These are phyloP conservation scores for Epicauta chinensis DNA, from an alignment of 1,140 invertebrate genomes.

Conservation along the genomic window DNA sequence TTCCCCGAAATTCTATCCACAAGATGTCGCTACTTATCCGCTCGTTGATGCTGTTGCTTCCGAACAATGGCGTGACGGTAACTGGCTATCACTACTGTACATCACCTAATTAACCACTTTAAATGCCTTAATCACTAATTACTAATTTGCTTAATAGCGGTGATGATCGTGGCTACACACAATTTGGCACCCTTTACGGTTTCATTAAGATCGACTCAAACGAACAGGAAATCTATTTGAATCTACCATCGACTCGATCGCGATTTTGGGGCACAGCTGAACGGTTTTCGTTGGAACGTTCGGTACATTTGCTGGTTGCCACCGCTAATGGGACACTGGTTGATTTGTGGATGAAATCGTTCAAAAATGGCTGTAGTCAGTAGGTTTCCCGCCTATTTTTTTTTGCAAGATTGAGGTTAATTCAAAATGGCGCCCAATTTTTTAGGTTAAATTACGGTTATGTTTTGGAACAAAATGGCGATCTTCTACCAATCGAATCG, in stretches of 20 bases:
- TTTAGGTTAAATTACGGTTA: slow-evolving; percentile 36
- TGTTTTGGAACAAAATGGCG: slow-evolving; percentile 24
- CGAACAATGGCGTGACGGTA: slow-evolving; percentile 32
- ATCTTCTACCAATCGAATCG: slow-evolving; percentile 23
- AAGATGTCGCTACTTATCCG: slow-evolving; percentile 25
- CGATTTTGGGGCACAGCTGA: slow-evolving; percentile 22
- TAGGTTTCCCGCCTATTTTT: too few relatives aligned
- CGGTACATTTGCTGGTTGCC: slow-evolving; percentile 25
- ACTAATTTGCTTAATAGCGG: slow-evolving; percentile 15
- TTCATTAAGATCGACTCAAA: slow-evolving; percentile 21
- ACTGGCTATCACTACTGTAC: slow-evolving; percentile 35
- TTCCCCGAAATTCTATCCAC: slow-evolving; percentile 26
- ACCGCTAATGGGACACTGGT: slow-evolving; percentile 29
- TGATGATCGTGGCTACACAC: slow-evolving; percentile 27
- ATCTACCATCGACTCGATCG: slow-evolving; percentile 27
- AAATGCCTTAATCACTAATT: neutral
- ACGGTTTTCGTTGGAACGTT: slow-evolving; percentile 16
- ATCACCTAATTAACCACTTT: slow-evolving; percentile 9
- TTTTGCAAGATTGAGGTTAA: too few relatives aligned
- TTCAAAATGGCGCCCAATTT: too few relatives aligned
- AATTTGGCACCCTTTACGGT: slow-evolving; percentile 33
- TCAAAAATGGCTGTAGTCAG: slow-evolving; percentile 26
- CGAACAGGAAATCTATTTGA: slow-evolving; percentile 26
- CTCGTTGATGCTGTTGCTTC: slow-evolving; percentile 28
- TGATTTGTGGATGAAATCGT: slow-evolving; percentile 24